phyloP scores from a whole-genome alignment of 2,113 vertebrate species.

The Aspiorhynchus laticeps region DNA sequence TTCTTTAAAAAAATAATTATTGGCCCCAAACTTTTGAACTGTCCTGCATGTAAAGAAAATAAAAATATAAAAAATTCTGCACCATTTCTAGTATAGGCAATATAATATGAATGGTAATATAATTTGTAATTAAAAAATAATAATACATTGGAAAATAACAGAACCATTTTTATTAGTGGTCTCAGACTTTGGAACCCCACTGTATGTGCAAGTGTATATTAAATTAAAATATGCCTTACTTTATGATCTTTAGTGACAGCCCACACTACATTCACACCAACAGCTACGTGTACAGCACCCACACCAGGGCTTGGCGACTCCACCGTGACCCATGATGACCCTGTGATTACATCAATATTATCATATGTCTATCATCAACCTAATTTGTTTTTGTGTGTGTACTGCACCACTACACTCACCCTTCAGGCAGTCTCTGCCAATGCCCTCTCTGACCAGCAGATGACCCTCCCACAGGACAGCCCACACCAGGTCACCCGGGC shows the following conservation, averaged over 20 bases:
- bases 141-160: background rate
- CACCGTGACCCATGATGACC: constrained; percentile 84
- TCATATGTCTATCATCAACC: background rate
- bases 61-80: background rate
- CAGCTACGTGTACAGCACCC: constrained; percentile 85
- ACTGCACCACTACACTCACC: constrained; percentile 69
- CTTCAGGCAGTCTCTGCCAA: constrained; percentile 86
- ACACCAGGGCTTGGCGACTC: constrained; percentile 87
- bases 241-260: constrained; percentile 93
- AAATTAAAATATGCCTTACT: constrained; percentile 73
- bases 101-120: background rate
- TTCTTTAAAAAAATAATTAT: no score
- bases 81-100: background rate
- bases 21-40: background rate
- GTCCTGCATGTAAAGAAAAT: background rate
- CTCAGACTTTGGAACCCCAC: background rate
- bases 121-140: background rate
- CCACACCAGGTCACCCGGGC: constrained; percentile 91
- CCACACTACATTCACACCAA: constrained; percentile 91
- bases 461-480: constrained; percentile 96
- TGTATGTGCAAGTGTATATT: background rate
- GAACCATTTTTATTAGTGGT: background rate
- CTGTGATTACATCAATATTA: constrained; percentile 55
- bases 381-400: background rate
- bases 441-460: constrained; percentile 90